A percentile compares a stretch with the other conserved stretches of the same genome.
Evolutionary conservation across 2,113 vertebrate genomes (phyloP).

Genomic region (Psettodes erumei): DNA sequence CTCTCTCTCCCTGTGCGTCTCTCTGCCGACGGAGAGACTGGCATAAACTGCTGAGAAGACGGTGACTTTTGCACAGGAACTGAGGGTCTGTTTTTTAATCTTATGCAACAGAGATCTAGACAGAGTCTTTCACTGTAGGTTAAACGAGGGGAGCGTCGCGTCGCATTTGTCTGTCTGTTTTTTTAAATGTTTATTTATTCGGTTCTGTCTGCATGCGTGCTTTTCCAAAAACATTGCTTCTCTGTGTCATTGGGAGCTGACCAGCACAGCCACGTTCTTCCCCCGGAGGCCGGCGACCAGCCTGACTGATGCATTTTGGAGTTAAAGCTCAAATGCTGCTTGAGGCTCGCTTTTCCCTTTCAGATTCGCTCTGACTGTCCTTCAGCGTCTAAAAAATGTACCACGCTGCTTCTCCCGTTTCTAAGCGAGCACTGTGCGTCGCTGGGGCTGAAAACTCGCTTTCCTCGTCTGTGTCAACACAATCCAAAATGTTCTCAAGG

Average conservation of each 20-base stretch:
- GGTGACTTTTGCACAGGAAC: slow-evolving; percentile 67
- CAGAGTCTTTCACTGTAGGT: slow-evolving; percentile 52
- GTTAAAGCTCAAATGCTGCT: slow-evolving; percentile 1
- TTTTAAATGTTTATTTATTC: slow-evolving; percentile 61
- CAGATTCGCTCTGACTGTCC: slow-evolving; percentile 5
- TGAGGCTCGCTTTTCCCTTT: neutral
- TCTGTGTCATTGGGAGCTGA: slow-evolving; percentile 19
- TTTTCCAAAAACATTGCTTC: slow-evolving; percentile 24
- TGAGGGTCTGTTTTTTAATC: slow-evolving; percentile 73
- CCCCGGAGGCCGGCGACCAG: neutral
- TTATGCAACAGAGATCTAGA: slow-evolving; percentile 71
- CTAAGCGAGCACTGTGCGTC: neutral
- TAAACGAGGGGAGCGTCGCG: slow-evolving; percentile 21
- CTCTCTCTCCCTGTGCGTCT: slow-evolving; percentile 38
- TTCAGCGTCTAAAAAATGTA: neutral
- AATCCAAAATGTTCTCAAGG: neutral
- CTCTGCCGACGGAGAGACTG: slow-evolving; percentile 29
- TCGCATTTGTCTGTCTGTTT: slow-evolving; percentile 22
- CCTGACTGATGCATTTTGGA: neutral
- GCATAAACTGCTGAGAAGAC: slow-evolving; percentile 54
- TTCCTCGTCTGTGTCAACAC: neutral
- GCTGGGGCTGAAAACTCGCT: neutral
- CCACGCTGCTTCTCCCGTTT: slow-evolving; percentile 11
- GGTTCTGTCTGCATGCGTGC: slow-evolving; percentile 30
- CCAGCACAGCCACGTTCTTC: slow-evolving; percentile 1